Conservation (phyloP, 2,113 vertebrate species). For the Chascanopsetta lugubris region DNA sequence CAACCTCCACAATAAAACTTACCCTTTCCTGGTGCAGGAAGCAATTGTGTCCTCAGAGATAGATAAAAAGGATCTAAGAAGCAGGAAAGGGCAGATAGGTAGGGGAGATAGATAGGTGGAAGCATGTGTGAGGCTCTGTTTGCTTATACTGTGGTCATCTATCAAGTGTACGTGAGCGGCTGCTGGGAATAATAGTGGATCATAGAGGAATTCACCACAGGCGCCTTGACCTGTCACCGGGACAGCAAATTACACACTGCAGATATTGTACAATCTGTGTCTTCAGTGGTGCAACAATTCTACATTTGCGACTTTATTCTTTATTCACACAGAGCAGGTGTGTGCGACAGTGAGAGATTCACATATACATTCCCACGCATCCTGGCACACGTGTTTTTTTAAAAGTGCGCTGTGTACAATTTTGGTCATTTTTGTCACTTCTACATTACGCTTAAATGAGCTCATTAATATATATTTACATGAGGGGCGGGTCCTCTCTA, state of each 20-base stretch:
- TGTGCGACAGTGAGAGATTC: background rate
- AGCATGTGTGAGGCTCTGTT: slow-evolving; percentile 43
- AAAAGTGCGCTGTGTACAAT: no score
- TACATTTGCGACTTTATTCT: background rate
- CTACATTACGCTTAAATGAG: no score
- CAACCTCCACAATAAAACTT: slow-evolving; percentile 9
- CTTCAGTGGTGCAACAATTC: background rate
- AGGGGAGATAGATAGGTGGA: slow-evolving; percentile 39
- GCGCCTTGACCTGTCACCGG: slow-evolving; percentile 38
- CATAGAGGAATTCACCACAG: slow-evolving; percentile 42
- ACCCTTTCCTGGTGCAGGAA: slow-evolving; percentile 16
- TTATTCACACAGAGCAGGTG: background rate
- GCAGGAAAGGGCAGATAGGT: slow-evolving; percentile 50
- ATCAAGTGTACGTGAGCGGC: slow-evolving; percentile 57
- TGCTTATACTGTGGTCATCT: slow-evolving; percentile 51
- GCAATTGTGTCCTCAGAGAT: slow-evolving; percentile 55
- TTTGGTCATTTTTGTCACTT: no score
- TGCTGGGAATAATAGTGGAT: slow-evolving; percentile 48
- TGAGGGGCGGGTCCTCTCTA: no score
- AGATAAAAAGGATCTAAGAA: slow-evolving; percentile 58
- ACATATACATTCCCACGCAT: background rate
- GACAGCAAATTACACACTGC: slow-evolving; percentile 46
- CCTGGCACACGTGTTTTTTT: no score
- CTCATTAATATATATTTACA: no score
- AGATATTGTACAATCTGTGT: slow-evolving; percentile 10